Percentiles rank a stretch among this genome's conserved stretches.
phyloP scores from a whole-genome alignment of 1,140 invertebrate species.

The Diploscapter pachys region DNA sequence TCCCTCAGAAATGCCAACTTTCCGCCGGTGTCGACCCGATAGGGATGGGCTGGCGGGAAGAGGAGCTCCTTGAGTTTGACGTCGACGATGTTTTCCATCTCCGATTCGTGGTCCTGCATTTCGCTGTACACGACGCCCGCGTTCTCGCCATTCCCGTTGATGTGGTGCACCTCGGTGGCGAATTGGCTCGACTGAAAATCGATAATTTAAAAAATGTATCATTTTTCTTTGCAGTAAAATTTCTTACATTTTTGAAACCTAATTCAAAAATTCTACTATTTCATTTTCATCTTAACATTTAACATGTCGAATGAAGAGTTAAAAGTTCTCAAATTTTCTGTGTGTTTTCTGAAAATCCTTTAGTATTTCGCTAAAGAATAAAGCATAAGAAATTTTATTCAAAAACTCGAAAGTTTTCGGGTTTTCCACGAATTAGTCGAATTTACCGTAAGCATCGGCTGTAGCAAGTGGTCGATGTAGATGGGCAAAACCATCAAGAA shows the following conservation, averaged over 20 bases:
- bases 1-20: conserved; percentile 77
- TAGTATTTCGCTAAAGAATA: not conserved
- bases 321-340: too few relatives aligned
- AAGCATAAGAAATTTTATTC: conserved; percentile 20
- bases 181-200: conserved; percentile 71
- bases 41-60: conserved; percentile 41
- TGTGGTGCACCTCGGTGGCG: conserved; percentile 84
- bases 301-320: too few relatives aligned
- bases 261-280: too few relatives aligned
- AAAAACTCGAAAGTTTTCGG: not conserved
- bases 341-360: too few relatives aligned
- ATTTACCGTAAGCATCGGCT: conserved; percentile 74
- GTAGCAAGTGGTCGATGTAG: conserved; percentile 83
- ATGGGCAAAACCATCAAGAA: conserved; percentile 82
- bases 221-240: too few relatives aligned
- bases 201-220: conserved; percentile 25
- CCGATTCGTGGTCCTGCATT: conserved; percentile 71
- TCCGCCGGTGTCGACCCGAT: conserved; percentile 74
- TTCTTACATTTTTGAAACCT: too few relatives aligned
- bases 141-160: conserved; percentile 80
- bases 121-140: conserved; percentile 88
- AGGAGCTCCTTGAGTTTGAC: conserved; percentile 40
- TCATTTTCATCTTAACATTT: too few relatives aligned
- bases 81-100: conserved; percentile 51
- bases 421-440: not conserved